Evolutionary conservation across 2,113 vertebrate species (phyloP).

Genomic region (Ahaetulla prasina): DNA sequence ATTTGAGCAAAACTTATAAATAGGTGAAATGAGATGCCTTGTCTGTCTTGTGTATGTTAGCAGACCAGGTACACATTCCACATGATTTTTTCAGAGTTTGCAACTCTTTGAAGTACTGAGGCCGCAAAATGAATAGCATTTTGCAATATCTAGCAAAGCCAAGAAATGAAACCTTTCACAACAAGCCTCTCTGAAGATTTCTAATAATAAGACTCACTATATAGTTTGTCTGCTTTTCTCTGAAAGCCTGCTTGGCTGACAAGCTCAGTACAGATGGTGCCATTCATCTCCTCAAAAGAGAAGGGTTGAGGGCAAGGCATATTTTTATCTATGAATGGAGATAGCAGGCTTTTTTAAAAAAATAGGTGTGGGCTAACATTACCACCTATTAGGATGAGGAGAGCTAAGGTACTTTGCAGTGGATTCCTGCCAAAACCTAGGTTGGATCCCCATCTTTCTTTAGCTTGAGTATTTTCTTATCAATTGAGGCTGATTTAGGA

Average conservation of each 20-base stretch:
- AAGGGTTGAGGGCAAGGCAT: background rate
- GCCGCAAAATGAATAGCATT: constrained; percentile 32
- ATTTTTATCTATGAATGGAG: constrained; percentile 25
- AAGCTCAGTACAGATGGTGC: constrained; percentile 50
- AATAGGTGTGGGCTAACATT: constrained; percentile 26
- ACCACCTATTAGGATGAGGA: background rate
- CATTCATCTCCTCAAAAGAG: constrained; percentile 47
- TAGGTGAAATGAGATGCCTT: constrained; percentile 5
- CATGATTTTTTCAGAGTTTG: constrained; percentile 45
- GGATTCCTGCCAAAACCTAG: background rate
- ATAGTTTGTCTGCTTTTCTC: constrained; percentile 56
- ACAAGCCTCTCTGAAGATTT: constrained; percentile 53
- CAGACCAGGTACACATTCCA: background rate
- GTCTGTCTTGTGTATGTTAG: background rate
- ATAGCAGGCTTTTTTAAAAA: background rate
- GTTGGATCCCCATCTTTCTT: background rate
- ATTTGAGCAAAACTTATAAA: background rate
- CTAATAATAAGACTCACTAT: constrained; percentile 56
- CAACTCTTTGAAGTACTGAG: constrained; percentile 4
- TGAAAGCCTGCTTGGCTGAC: constrained; percentile 57
- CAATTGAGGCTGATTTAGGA: background rate
- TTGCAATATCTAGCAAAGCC: constrained; percentile 42
- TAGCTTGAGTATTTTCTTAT: background rate
- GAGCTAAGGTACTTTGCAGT: background rate
- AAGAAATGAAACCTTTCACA: constrained; percentile 55